These are phyloP conservation scores for Nothoprocta perdicaria DNA, from an alignment of 2,113 vertebrate genomes.

Conservation along the genomic window DNA sequence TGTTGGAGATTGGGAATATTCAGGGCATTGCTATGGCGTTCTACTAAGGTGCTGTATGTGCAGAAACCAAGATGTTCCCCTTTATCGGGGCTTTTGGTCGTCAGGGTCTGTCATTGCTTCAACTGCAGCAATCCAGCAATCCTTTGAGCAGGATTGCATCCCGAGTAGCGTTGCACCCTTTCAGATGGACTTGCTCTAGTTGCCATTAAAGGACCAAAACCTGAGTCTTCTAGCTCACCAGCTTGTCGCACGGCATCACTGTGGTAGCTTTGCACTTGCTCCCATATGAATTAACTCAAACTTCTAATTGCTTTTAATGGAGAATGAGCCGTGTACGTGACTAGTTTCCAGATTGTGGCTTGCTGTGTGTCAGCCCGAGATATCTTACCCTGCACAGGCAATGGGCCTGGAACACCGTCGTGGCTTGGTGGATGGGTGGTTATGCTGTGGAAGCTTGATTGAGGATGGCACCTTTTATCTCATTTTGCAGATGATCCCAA, in stretches of 20 bases:
- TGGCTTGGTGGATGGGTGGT: neutral
- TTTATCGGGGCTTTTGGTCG: neutral
- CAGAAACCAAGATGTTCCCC: neutral
- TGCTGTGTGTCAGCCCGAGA: neutral
- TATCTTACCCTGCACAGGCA: neutral
- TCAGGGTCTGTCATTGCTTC: neutral
- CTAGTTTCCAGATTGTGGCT: neutral
- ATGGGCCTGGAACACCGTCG: rapidly evolving
- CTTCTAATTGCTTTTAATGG: neutral
- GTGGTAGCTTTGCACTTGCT: neutral
- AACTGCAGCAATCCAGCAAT: neutral
- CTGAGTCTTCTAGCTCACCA: neutral
- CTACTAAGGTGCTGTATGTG: neutral
- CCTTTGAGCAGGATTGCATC: neutral
- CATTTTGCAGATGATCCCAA: neutral
- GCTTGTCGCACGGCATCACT: neutral
- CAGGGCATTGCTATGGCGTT: neutral
- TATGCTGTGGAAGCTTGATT: neutral
- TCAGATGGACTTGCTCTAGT: neutral
- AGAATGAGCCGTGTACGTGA: neutral
- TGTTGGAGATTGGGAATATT: neutral
- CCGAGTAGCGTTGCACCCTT: neutral
- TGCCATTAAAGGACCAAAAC: neutral
- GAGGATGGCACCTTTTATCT: neutral
- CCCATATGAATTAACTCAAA: neutral